Base-by-base conservation (phyloP, 2,888 invertebrate genomes). In the Iphiclides podalirius region DNA sequence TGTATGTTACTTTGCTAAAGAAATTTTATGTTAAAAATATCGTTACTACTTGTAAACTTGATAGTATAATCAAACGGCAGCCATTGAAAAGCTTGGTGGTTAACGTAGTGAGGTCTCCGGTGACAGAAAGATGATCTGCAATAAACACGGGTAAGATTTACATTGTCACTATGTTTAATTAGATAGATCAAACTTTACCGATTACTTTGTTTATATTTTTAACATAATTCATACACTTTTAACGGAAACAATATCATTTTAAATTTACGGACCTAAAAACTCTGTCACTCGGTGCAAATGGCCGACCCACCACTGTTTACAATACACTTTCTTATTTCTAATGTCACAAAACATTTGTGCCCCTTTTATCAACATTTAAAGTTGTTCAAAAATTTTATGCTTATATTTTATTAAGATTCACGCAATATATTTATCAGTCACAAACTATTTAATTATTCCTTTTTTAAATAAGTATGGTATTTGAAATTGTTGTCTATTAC, bases 201-300 rank as follows among this genome's bases (percentile, higher is more conserved):
- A 79, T 64, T 74, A 64, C 63, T 79, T 83, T 84, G 74, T 69
- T 67, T 70, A 79, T 84, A 86, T 89, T 82, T 87, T 80, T 74
- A 62, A 62, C 44, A 47, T 55, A 64, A 72, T 84, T 85, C 75
- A 72, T 78, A 70, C 73, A 84, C 78, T 90, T 89, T 85, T 72
- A 76, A 75, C 67, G 67, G 67, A 67, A 76, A 76, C 63, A 77
- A 72, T 59, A 68, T 60, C 63, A 78, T 72, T 76, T 78, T 77
- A 77, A 83, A 84, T 75, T 79, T 84, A 89, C 90, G 77, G 80
- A 89, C 90, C 89, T 88, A 87, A 77, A 88, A 81, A 89, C 90
- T 90, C 91, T 91, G 91, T 92, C 91, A 87, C 90, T 90, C 91
- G 90, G 89, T 89, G 90, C 90, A 91, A 92, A 92, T 92, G 92